phyloP scores from a whole-genome alignment of 37 sponge, comb jelly and placozoan genomes.

The Sycon ciliatum region DNA sequence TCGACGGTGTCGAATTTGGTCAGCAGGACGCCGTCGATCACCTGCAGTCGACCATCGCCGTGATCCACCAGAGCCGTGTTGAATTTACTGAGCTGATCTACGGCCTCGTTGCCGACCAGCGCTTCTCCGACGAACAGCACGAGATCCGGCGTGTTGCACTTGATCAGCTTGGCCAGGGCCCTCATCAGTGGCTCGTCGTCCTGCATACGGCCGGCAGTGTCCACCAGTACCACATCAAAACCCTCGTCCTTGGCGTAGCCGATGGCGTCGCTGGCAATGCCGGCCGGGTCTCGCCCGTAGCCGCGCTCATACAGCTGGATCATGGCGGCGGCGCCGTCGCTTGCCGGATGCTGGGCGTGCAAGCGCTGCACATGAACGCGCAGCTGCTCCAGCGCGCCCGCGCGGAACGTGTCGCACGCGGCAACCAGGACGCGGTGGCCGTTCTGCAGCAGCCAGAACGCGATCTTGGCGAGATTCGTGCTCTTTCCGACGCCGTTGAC shows the following conservation, averaged over 20 bases:
- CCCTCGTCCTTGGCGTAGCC: slow-evolving; percentile 53
- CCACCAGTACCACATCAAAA: slow-evolving; percentile 84
- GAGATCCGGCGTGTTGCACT: slow-evolving; percentile 73
- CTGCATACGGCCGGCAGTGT: slow-evolving; percentile 96
- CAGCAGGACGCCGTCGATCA: slow-evolving; percentile 90
- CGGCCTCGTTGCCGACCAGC: slow-evolving; percentile 93
- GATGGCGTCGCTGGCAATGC: slow-evolving; percentile 71
- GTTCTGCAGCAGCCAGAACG: slow-evolving; percentile 91
- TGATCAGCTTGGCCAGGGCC: slow-evolving; percentile 88
- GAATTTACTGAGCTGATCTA: slow-evolving; percentile 89
- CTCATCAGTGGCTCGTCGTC: slow-evolving; percentile 95
- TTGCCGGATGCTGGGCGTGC: slow-evolving; percentile 54
- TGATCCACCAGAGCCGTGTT: slow-evolving; percentile 76
- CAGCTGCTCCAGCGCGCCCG: slow-evolving; percentile 94
- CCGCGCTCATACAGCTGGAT: slow-evolving; percentile 69
- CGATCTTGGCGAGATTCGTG: slow-evolving; percentile 88
- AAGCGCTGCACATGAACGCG: slow-evolving; percentile 65
- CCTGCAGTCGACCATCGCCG: slow-evolving; percentile 42
- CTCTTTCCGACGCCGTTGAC: slow-evolving; percentile 97
- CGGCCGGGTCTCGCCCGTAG: slow-evolving; percentile 79
- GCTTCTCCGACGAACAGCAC: slow-evolving; percentile 96
- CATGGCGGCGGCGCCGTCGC: slow-evolving; percentile 30
- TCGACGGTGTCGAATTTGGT: slow-evolving; percentile 97
- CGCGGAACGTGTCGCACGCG: slow-evolving; percentile 91
- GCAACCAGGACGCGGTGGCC: slow-evolving; percentile 72